phyloP scores from a whole-genome alignment of 2,888 invertebrate species.

The Entomobrya multifasciata region DNA sequence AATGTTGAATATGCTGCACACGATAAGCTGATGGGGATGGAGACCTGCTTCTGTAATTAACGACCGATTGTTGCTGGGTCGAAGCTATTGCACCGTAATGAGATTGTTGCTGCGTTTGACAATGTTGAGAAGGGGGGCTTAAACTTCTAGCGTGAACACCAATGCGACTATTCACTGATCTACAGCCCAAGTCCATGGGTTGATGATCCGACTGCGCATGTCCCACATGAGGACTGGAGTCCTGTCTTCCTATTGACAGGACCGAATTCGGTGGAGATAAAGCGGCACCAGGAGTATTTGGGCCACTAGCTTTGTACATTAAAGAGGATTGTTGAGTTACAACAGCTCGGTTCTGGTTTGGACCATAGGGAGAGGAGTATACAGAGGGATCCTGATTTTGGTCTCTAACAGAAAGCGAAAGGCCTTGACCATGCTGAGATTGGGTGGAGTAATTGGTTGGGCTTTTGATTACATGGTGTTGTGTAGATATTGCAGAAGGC shows the following conservation, averaged over 20 bases:
- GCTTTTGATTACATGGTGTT: conserved; percentile 47
- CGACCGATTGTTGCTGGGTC: conserved; percentile 67
- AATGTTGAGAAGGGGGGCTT: conserved; percentile 80
- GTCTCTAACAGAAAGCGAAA: conserved; percentile 56
- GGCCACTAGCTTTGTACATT: conserved; percentile 63
- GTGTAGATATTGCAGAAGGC: conserved; percentile 40
- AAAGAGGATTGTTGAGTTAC: conserved; percentile 61
- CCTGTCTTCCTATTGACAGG: conserved; percentile 60
- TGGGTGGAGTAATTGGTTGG: conserved; percentile 56
- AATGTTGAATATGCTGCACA: conserved; percentile 67
- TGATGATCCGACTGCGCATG: conserved; percentile 73
- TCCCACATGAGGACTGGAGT: conserved; percentile 59
- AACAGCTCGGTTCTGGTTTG: conserved; percentile 64
- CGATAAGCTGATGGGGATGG: conserved; percentile 75
- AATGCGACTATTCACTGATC: conserved; percentile 63
- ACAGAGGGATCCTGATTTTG: conserved; percentile 51
- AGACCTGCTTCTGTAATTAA: conserved; percentile 74
- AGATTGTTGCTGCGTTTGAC: conserved; percentile 76
- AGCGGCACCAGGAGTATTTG: conserved; percentile 56
- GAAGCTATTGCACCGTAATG: conserved; percentile 73
- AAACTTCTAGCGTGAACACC: conserved; percentile 80
- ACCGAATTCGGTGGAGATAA: conserved; percentile 71
- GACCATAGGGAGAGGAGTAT: conserved; percentile 63
- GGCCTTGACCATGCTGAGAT: conserved; percentile 56
- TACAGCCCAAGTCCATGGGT: conserved; percentile 78